Percentiles rank a stretch among this genome's conserved stretches.
phyloP scores from a whole-genome alignment of 2,797 vertebrate genomes.

The Darevskia mixta region DNA sequence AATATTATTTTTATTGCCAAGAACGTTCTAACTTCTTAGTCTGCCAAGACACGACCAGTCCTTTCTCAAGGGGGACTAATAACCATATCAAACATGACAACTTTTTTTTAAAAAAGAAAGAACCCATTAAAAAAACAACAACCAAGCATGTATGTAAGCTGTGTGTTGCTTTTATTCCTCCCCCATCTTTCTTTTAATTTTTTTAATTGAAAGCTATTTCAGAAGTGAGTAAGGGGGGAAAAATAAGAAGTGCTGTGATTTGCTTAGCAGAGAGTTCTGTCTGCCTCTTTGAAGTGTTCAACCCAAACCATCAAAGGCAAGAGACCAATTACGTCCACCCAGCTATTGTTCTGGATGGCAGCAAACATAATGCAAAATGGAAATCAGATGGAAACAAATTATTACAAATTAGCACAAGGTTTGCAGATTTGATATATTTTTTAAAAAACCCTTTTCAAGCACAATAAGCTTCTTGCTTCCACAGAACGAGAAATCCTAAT shows the following conservation, averaged over 20 bases:
- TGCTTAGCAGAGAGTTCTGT: constrained; percentile 47
- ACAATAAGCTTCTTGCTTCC: constrained; percentile 24
- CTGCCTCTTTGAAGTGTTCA: constrained; percentile 57
- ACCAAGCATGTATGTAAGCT: constrained; percentile 9
- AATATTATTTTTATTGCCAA: constrained; percentile 11
- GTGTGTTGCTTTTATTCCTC: constrained; percentile 27
- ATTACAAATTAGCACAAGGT: constrained; percentile 33
- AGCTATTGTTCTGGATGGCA: constrained; percentile 28
- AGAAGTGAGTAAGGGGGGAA: constrained; percentile 34
- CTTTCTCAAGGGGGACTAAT: constrained; percentile 49
- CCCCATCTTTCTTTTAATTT: constrained; percentile 38
- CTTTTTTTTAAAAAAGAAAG: background rate
- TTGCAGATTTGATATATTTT: constrained; percentile 17
- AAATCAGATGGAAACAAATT: constrained; percentile 45
- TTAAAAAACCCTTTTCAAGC: background rate
- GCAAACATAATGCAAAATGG: constrained; percentile 36
- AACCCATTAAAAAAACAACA: background rate
- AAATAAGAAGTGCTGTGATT: constrained; percentile 54
- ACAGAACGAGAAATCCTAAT: constrained; percentile 42
- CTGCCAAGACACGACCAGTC: constrained; percentile 54
- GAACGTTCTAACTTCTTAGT: constrained; percentile 44
- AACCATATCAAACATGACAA: constrained; percentile 28
- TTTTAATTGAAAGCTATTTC: constrained; percentile 64
- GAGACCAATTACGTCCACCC: background rate
- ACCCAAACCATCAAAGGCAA: constrained; percentile 48